Percentiles rank a stretch among this genome's conserved stretches.
phyloP scores from a whole-genome alignment of 2,113 vertebrate species.

The Protobothrops flavoviridis region DNA sequence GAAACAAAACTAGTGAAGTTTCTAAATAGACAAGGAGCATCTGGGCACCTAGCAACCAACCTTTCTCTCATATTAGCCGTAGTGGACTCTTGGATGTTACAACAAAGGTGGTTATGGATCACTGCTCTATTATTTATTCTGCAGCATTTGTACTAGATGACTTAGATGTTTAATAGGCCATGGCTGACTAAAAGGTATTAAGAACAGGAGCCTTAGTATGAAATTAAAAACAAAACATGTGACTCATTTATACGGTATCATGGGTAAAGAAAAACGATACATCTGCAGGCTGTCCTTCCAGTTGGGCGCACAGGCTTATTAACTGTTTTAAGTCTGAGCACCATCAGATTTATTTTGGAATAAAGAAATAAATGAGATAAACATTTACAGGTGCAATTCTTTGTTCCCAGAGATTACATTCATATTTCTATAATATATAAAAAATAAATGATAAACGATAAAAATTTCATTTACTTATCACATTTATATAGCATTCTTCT shows the following conservation, averaged over 20 bases:
- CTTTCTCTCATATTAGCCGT: constrained; percentile 75
- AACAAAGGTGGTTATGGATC: constrained; percentile 82
- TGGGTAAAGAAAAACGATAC: constrained; percentile 45
- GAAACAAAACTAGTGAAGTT: constrained; percentile 85
- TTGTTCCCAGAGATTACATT: not conserved
- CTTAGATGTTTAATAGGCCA: constrained; percentile 81
- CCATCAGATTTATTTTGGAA: not conserved
- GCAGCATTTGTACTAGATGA: constrained; percentile 79
- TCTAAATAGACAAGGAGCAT: constrained; percentile 81
- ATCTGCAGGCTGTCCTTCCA: not conserved
- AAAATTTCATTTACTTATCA: not conserved
- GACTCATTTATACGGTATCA: constrained; percentile 51
- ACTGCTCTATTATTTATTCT: constrained; percentile 83
- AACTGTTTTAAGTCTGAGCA: constrained; percentile 44
- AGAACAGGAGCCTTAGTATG: constrained; percentile 67
- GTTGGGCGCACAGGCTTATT: not conserved
- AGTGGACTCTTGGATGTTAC: constrained; percentile 71
- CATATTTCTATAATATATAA: not conserved
- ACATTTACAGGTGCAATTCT: not conserved
- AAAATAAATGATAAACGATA: not conserved
- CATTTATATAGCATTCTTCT: not conserved
- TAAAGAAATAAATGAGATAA: not conserved
- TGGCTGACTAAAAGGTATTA: constrained; percentile 69
- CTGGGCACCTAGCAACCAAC: constrained; percentile 86
- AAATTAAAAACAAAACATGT: constrained; percentile 57